Evolutionary conservation across 2,797 vertebrate species (phyloP).

Genomic region (Gallinago nigripennis): DNA sequence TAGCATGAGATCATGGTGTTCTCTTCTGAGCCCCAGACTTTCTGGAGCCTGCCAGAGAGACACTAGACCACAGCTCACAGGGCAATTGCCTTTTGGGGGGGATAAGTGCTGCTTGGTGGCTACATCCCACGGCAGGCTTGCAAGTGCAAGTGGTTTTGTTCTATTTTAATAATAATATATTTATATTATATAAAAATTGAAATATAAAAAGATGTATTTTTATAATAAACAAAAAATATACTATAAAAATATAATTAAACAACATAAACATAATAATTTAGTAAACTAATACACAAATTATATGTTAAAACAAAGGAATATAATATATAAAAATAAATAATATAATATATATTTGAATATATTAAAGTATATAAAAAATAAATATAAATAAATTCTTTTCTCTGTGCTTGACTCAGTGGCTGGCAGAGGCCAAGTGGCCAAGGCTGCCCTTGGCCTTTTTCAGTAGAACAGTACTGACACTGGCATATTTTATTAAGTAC

Average conservation of each 20-base stretch:
- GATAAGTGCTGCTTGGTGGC: neutral
- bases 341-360: neutral
- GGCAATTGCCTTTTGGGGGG: neutral
- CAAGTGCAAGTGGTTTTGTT: neutral
- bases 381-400: neutral
- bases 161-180: neutral
- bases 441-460: neutral
- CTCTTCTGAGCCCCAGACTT: neutral
- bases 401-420: neutral
- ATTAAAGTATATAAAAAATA: neutral
- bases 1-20: fast-evolving
- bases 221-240: neutral
- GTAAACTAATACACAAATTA: too few species aligned
- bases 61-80: neutral
- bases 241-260: neutral
- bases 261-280: too few species aligned
- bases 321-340: neutral
- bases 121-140: neutral
- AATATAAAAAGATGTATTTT: neutral
- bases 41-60: neutral
- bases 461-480: neutral
- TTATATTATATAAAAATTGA: neutral
- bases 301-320: neutral
- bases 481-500: neutral
- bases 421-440: neutral